These are phyloP conservation scores for Lithophane socia DNA, from an alignment of 2,888 invertebrate genomes.

Conservation along the genomic window DNA sequence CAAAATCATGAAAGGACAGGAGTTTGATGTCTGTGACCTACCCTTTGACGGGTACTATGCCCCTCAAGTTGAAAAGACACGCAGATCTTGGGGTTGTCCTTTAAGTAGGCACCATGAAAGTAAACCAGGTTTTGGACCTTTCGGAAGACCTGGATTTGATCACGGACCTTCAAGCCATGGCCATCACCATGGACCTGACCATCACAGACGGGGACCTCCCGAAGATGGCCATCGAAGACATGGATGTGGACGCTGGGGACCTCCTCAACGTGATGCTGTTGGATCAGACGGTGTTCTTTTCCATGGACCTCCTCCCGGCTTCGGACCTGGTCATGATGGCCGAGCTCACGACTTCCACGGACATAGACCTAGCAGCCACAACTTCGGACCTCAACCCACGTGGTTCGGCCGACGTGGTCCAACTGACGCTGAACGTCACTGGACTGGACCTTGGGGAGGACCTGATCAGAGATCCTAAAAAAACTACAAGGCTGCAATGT, in stretches of 20 bases:
- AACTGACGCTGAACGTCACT: constrained; percentile 1
- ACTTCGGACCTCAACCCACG: constrained; percentile 13
- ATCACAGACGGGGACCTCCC: constrained; percentile 3
- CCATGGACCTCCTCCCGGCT: constrained; percentile 24
- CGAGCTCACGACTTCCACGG: constrained; percentile 23
- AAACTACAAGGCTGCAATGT: neutral
- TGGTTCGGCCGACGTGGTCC: constrained; percentile 34
- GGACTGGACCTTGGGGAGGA: neutral
- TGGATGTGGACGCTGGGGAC: constrained; percentile 17
- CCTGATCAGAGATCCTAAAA: constrained; percentile 5
- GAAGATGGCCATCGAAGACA: neutral
- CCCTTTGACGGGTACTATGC: constrained; percentile 45
- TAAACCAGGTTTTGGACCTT: constrained; percentile 12
- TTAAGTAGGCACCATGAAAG: neutral
- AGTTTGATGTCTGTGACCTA: constrained; percentile 36
- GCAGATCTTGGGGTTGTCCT: constrained; percentile 20
- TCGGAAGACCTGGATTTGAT: constrained; percentile 31
- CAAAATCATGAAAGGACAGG: constrained; percentile 21
- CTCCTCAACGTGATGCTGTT: neutral
- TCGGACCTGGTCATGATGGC: neutral
- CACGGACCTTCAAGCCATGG: neutral
- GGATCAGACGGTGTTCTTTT: constrained; percentile 4
- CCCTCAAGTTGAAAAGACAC: constrained; percentile 18
- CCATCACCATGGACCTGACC: neutral
- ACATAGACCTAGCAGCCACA: neutral